Base-by-base conservation (phyloP, 2,113 vertebrate genomes). In the Oostethus manadensis region DNA sequence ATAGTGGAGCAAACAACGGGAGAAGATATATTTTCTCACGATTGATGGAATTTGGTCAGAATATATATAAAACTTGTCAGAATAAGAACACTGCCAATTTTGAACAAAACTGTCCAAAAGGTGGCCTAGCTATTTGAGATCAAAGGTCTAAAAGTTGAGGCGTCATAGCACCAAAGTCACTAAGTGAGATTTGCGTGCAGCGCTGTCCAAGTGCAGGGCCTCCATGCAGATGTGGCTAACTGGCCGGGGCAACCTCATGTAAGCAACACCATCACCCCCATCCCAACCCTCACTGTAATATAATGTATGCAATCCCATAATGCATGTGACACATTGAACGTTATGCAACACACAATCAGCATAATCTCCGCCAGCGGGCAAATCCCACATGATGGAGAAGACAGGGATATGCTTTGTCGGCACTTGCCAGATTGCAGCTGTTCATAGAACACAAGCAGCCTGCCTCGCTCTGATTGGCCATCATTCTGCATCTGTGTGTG, bases 281-380 rank as follows among this genome's bases (percentile, higher is more conserved):
- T 10, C 64, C 33, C 14, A 21, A 40, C 33, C n/a, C 2, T 0
- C 59, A 63, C 49, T 43, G 61, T 56, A 71, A 78, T 77, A 58
- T 74, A 78, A 79, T 71, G 68, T 81, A 73, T 71, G 72, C 76
- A 83, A 78, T 81, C 70, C 73, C 66, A 74, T 64, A 63, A 78
- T 79, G 68, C 68, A 75, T 44, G 70, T 59, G 71, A 73, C 60
- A 69, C 23, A 14, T 73, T 43, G 21, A 40, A 50, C 47, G 57
- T 86, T 83, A 84, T 13, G 68, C 62, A 86, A 83, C 45, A 17
- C 43, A 51, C 65, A 68, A 62, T 77, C 68, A 45, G 60, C 69
- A 64, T 82, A 73, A 80, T 78, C 70, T 66, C 45, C 46, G 21
- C 14, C 10, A 2, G 26, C 8, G 53, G 40, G 35, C 53, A 17